These are phyloP conservation scores for Octopus sinensis DNA, from an alignment of 1,140 invertebrate species.

Conservation along the genomic window DNA sequence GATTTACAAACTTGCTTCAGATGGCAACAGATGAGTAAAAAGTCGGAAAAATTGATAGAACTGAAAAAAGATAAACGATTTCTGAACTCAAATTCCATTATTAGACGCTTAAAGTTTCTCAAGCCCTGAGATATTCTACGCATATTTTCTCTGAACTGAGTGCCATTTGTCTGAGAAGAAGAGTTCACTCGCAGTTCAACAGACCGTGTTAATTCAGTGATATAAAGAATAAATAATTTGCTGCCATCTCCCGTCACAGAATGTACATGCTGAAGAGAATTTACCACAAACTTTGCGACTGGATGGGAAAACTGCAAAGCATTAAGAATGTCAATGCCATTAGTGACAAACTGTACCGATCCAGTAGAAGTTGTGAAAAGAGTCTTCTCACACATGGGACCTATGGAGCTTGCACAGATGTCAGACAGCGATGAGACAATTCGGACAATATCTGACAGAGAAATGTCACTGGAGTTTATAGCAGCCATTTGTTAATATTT, in stretches of 20 bases:
- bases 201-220: neutral
- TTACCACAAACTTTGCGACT: neutral
- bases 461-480: too few species aligned
- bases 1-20: neutral
- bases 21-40: neutral
- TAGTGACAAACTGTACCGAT: neutral
- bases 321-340: neutral
- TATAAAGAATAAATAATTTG: conserved; percentile 1
- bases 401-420: neutral
- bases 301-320: neutral
- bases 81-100: neutral
- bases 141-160: too few species aligned
- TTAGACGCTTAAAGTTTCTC: too few species aligned
- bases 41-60: neutral
- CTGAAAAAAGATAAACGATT: neutral
- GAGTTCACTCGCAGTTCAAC: neutral
- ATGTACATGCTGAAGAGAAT: neutral
- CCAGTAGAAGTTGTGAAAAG: neutral
- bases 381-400: neutral
- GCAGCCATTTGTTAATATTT: too few species aligned
- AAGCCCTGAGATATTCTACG: too few species aligned
- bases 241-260: neutral
- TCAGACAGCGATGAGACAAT: neutral
- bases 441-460: neutral
- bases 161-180: too few species aligned